Evolutionary conservation across 2,113 vertebrate species (phyloP), one percentile per base, ranked within the genome.

Genomic region (Plectropomus leopardus): DNA sequence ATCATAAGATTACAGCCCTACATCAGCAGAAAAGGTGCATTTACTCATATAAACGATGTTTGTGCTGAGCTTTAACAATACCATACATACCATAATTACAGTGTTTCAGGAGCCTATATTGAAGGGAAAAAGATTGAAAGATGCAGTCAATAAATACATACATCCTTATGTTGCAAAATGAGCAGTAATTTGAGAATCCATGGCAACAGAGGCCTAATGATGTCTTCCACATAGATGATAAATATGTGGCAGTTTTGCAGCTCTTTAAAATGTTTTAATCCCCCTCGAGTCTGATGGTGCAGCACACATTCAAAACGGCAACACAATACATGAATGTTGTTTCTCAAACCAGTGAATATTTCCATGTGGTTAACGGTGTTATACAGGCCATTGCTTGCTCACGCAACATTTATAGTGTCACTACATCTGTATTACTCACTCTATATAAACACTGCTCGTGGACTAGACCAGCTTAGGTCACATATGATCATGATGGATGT

Each of bases 401-500:
- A 23, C 54, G 26, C 53, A 55, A 47, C 57, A 64, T 78, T 54
- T 34, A 66, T 24, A 47, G 50, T 42, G 82, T 83, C 60, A 55
- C 67, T 71, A 65, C 59, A 24, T 58, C 47, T 72, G 71, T 59
- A 48, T 19, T 2, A 2, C 66, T 73, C 26, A 36, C 60, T 63
- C 51, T 44, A 55, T 55, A 30, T 50, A 70, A 76, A 55, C 75
- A 75, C 16, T 47, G 79, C 54, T 84, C 76, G 63, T 42, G 61
- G 55, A 83, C 32, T 13, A 13, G 72, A 75, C 48, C 75, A 50
- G 83, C 60, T 79, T 21, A 68, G 80, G 72, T 88, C 89, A 82
- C 55, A 40, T 47, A 15, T 88, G 81, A 82, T 72, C 24, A 11
- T 89, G 83, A 92, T 82, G 65, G 78, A 84, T 77, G 87, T 66